Base-by-base conservation (phyloP, 2,888 invertebrate genomes). In the Xanthorhoe spadicearia region DNA sequence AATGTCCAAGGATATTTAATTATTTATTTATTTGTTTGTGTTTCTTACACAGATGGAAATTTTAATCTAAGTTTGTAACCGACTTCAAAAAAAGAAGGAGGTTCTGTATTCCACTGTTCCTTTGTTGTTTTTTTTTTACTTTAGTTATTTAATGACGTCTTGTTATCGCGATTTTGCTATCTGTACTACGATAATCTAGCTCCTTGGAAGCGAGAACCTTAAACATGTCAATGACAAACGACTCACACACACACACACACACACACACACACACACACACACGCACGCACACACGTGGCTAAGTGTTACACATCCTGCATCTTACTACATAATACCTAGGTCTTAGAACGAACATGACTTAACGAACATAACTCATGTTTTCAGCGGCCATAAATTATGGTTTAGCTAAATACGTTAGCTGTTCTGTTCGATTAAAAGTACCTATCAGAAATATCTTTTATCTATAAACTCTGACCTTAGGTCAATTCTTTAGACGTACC, bases 141-240 rank as follows among this genome's bases (percentile, higher is more conserved):
- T n/a, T n/a, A n/a, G n/a, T n/a, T n/a, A n/a, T n/a, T n/a, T n/a
- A n/a, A n/a, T n/a, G n/a, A n/a, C n/a, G n/a, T n/a, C n/a, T n/a
- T n/a, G n/a, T n/a, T n/a, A n/a, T n/a, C n/a, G n/a, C n/a, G n/a
- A 13, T 43, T 55, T 52, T 65, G 66, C 65, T 56, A 66, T 77
- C 64, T 67, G 74, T 77, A 75, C 71, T 43, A 56, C 32, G 38
- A 10, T 38, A 75, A 66, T 73, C 68, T 59, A 57, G 57, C 85
- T 90, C 87, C 88, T 89, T 87, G 86, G 82, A 76, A 74, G 72
- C 90, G 88, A 85, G 89, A 88, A 89, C 89, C 90, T 83, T 82
- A 88, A 82, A 78, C 84, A 77, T 89, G 90, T 89, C 90, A 90
- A 90, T 90, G 90, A 90, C 90, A 83, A 86, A 64, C 65, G 62